Base-by-base conservation (phyloP, 2,113 vertebrate species). In the Lasiurus borealis region DNA sequence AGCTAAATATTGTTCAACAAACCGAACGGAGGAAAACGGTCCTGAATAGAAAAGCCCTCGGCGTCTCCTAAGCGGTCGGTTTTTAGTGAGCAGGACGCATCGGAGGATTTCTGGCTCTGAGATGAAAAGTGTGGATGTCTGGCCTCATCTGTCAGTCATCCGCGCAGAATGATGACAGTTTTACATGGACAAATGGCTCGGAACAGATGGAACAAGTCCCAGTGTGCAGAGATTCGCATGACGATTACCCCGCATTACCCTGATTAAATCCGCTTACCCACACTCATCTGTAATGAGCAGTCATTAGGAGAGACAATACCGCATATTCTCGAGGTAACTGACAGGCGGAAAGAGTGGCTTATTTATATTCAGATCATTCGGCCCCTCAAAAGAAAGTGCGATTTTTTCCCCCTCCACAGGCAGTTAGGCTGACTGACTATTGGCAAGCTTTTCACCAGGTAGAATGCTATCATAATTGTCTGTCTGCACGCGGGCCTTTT, bases 201-300 rank as follows among this genome's bases (percentile, higher is more conserved):
- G 93, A 96, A 97, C 92, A 95, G 88, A 88, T 87, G 81, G 62
- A 85, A 82, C 52, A 68, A 94, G 82, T 90, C 78, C 96, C 54
- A 25, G 64, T 0, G 7, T 66, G 0, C 85, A 83, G 95, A 95
- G 34, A 52, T 94, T 94, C 94, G 87, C 96, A 97, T 93, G 85
- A 44, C 93, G 85, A 88, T 85, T 94, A 94, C 92, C 46, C 59
- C 9, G 2, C 71, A 50, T 94, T 95, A 62, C 23, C 95, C 92
- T 91, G 88, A 96, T 97, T 92, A 97, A 96, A 92, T 34, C 90
- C 29, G 57, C 36, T 68, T 64, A 21, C 97, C 93, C 46, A 54
- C 72, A 93, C 80, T 87, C 85, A 80, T 94, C 73, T 85, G 16
- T 85, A 92, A 85, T 87, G 92, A 96, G 83, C 72, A 80, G 50